Base-by-base conservation (phyloP, 2,888 invertebrate genomes). In the Syritta pipiens region DNA sequence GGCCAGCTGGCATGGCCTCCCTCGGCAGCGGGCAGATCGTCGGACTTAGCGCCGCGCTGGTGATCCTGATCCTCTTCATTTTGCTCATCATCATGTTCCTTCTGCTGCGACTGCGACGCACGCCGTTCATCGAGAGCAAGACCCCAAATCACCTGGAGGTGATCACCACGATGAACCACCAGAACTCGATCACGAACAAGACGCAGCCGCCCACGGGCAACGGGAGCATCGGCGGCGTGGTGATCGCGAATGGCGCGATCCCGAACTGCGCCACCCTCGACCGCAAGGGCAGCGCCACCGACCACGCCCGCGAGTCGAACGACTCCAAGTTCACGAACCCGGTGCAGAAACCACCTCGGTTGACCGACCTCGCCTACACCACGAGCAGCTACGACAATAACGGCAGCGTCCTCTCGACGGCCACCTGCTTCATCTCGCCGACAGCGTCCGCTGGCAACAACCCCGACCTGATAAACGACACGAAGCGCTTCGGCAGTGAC, bases 401-500 rank as follows among this genome's bases (percentile, higher is more conserved):
- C 82, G 93, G 93, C 49, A 92, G 92, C 83, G 90, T 92, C 68
- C 90, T 93, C 63, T 91, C 93, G 24, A 90, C 92, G 6, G 91
- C 92, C 81, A 91, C 93, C 0, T 92, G 92, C 81, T 94, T 93
- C 83, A 93, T 94, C 19, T 94, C 94, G 20, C 94, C 94, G 26
- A 93, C 94, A 35, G 93, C 93, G 32, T 92, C 93, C 82, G 92
- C 93, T 81, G 91, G 92, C 83, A 95, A 96, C 84, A 95, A 96
- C 87, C 96, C 96, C 1, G 96, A 96, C 88, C 90, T 96, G 81
- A 96, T 96, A 84, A 94, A 95, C 85, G 96, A 96, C 85, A 95
- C 95, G 3, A 91, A 93, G 86, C 91, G 92, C 48, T 91, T 92
- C 71, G 93, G 92, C 76, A 90, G 90, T 74, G 90, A 89, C 12